Base-by-base conservation (phyloP, 2,888 invertebrate species). In the Rotaria magnacalcarata region DNA sequence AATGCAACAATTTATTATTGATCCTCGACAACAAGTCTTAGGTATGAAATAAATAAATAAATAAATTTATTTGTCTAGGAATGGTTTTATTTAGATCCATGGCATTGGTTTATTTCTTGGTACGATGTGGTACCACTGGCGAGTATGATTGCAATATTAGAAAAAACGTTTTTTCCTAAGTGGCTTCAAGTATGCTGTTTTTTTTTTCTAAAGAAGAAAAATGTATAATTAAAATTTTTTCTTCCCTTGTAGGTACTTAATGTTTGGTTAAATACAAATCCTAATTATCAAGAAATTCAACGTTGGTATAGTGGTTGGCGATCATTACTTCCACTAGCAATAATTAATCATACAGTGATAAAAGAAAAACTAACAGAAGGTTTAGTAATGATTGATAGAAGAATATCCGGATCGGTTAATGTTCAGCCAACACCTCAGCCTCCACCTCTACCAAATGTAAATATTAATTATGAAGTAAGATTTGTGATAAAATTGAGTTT, bases 91-190 rank as follows among this genome's bases (percentile, higher is more conserved):
- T 74, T 92, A 94, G 96, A 96, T 90, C 94, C 94, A 0, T 97
- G 97, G 96, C 93, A 95, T 88, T 97, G 96, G 95, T 95, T 97
- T 52, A 95, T 96, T 93, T 94, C 95, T 87, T 99, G 99, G 99
- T 92, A 93, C 88, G 95, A 95, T 88, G 92, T 98, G 89, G 92
- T 97, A 84, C 95, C 96, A 0, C 91, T 94, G 0, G 93, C 94
- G 0, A 93, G 94, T 27, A 93, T 97, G 92, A 95, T 94, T 0
- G 93, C 94, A 52, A 90, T 98, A 11, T 93, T 99, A 14, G 94
- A 95, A 89, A 95, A 95, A 88, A 94, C 94, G 89, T 95, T 99
- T 92, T 95, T 99, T 90, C 97, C 97, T 0, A 94, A 95, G 87
- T 92, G 91, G 91, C 87, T 90, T 58, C 85, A 87, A 27, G 87